These are phyloP conservation scores for Parazoanthus darwini DNA, from an alignment of 92 coral and sea anemone species.

Conservation along the genomic window DNA sequence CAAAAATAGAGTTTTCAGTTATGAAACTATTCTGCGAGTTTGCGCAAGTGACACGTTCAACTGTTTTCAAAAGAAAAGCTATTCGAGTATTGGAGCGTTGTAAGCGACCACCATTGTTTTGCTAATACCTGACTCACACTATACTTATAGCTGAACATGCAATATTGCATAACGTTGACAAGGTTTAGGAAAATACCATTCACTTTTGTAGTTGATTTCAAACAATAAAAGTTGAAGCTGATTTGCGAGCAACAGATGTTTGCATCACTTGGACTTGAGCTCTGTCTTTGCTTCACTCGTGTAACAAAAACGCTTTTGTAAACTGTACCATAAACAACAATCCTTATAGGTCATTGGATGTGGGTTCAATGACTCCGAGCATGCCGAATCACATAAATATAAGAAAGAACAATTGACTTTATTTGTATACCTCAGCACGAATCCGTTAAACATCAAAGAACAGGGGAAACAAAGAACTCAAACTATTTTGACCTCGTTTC, in stretches of 20 bases:
- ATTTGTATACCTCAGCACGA: slow-evolving; percentile 6
- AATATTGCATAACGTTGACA: neutral
- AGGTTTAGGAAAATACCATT: neutral
- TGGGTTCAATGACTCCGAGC: neutral
- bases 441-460: slow-evolving; percentile 6
- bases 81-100: slow-evolving; percentile 10
- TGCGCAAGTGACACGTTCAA: slow-evolving; percentile 28
- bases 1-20: slow-evolving; percentile 6
- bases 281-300: neutral
- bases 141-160: neutral
- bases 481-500: neutral
- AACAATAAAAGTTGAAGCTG: neutral
- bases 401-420: neutral
- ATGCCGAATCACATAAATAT: slow-evolving; percentile 11
- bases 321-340: slow-evolving; percentile 17
- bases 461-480: neutral
- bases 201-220: neutral
- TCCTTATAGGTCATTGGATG: slow-evolving; percentile 5
- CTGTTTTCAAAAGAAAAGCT: slow-evolving; percentile 36
- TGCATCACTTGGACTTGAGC: neutral
- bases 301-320: slow-evolving; percentile 27
- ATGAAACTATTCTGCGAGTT: slow-evolving; percentile 34
- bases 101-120: slow-evolving; percentile 32
- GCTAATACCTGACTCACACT: neutral
- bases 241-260: slow-evolving; percentile 5